These are phyloP conservation scores for Suncus etruscus DNA, from an alignment of 2,113 vertebrate genomes.

Conservation along the genomic window DNA sequence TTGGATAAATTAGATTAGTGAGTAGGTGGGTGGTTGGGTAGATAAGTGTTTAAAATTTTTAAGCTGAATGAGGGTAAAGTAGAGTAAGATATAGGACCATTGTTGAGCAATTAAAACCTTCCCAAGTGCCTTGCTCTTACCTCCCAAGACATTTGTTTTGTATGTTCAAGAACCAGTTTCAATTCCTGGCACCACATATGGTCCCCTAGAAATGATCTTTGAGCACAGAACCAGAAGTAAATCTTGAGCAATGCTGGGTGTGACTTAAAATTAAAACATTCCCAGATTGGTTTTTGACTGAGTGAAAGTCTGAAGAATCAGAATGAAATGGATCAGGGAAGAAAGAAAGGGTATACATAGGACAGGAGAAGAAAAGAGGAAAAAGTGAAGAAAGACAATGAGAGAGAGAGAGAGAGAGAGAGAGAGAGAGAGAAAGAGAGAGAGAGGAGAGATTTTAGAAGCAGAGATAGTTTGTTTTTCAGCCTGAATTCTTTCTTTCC, in stretches of 20 bases:
- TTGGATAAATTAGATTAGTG: too few relatives aligned
- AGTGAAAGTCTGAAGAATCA: background rate
- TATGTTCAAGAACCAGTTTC: too few relatives aligned
- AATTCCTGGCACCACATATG: too few relatives aligned
- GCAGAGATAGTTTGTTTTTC: background rate
- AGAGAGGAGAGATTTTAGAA: background rate
- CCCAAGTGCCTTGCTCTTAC: background rate
- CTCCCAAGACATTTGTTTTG: too few relatives aligned
- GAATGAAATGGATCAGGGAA: fast-evolving
- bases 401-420: background rate
- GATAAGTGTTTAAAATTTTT: background rate
- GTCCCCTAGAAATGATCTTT: too few relatives aligned
- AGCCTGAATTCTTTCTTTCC: background rate
- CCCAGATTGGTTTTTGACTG: background rate
- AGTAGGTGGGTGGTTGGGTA: background rate
- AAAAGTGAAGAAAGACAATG: too few relatives aligned
- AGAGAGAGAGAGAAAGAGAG: background rate
- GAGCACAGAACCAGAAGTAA: too few relatives aligned
- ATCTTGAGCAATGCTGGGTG: too few relatives aligned
- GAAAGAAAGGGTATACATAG: fast-evolving
- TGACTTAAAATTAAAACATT: background rate
- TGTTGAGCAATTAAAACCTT: background rate
- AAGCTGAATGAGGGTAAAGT: background rate
- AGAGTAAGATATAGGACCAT: background rate
- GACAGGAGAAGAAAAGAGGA: too few relatives aligned